Base-by-base conservation (phyloP, 1,140 invertebrate species). In the Pachyrhynchus sulphureomaculatus region DNA sequence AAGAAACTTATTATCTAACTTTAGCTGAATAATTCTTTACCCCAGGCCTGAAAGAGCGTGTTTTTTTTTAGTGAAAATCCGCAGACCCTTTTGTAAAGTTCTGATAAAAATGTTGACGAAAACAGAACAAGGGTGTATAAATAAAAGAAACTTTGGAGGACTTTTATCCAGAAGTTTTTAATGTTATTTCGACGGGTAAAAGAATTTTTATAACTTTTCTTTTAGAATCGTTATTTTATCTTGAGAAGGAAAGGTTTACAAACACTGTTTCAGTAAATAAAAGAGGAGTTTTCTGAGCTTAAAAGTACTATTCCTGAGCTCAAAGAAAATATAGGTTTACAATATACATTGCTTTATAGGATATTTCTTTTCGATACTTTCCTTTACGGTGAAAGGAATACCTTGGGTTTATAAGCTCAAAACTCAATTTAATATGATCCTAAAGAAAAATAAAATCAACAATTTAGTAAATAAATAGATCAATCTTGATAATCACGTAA, bases 51-150 rank as follows among this genome's bases (percentile, higher is more conserved):
- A 18, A 15, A 15, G 6, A 20, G n/a, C n/a, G n/a, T 18, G 10
- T 44, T 15, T 15, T 44, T 44, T 44, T 44, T 18, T 15, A n/a
- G 12, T 6, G 41, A 20, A 44, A 9, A 18, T 23, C n/a, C 15
- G 15, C 20, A 23, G 41, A 20, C 41, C 17, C 20, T 44, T 20
- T 20, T 15, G 15, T 12, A 44, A 44, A 15, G 15, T 44, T 20
- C 20, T 44, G 41, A 44, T 44, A 44, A 44, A 44, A 44, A 44
- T 44, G 41, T 44, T 44, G 41, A 44, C 41, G 41, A 44, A 44
- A 44, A 44, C 41, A 44, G 41, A 44, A 44, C 41, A 44, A 44
- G 41, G 41, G 41, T 44, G 41, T 44, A 44, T 44, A 44, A 44
- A 44, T 44, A 44, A 44, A 44, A 44, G 41, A 44, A 44, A 44